Evolutionary conservation across 2,113 vertebrate species (phyloP), one percentile per base, ranked within the genome.

Genomic region (Canis aureus): DNA sequence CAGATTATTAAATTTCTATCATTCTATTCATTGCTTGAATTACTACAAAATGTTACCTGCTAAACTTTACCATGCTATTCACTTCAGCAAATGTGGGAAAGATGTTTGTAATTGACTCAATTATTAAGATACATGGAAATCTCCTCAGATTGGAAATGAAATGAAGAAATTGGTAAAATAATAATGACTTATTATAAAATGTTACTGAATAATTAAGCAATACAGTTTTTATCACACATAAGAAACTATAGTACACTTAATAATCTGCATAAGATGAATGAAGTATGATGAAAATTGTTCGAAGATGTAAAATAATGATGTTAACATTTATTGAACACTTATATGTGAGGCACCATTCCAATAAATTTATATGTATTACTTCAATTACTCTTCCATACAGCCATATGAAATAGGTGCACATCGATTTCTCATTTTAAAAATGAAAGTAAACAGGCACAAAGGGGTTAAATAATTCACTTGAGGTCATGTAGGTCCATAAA

Each of bases 111-210:
- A 74, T 19, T 91, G 7, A 76, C 17, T 62, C 5, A 0, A 57
- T 69, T 82, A 74, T 79, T n/a, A n/a, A 78, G 49, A 83, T 67
- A 83, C 29, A 11, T 78, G 23, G 13, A 92, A 84, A 92, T 96
- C 2, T 83, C 29, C 51, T 25, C 11, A 89, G 35, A 94, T 84
- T 11, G 93, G 6, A 97, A 95, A 15, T 84, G 27, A 95, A 91
- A 66, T n/a, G 35, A 94, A 96, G 11, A 22, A 17, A 79, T 27
- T 74, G 32, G 11, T 73, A 91, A 93, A 74, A 87, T 80, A 81
- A 49, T 23, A 94, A 71, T 49, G 15, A 43, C 4, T 76, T 93
- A 7, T 81, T 62, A 29, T 95, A 88, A 96, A 93, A 93, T 89
- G 57, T 66, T 80, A 84, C 3, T 88, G 16, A 93, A 69, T 88